Conservation (phyloP, 2,113 vertebrate species). For the Spea multiplicata region DNA sequence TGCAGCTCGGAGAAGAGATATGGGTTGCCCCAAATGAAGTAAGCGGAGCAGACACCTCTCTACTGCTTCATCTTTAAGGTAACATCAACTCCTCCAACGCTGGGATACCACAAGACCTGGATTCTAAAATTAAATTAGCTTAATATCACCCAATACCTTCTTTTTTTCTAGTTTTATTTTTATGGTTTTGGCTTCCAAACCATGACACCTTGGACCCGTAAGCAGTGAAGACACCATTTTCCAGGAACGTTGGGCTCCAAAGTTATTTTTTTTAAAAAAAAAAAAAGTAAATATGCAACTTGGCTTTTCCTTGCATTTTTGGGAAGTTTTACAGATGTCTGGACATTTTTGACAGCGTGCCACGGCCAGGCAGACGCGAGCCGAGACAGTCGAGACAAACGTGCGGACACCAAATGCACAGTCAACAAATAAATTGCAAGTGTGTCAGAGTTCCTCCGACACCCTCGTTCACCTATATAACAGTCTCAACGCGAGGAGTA, state of each 20-base stretch:
- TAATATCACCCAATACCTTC: too few species aligned
- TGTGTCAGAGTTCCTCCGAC: constrained; percentile 6
- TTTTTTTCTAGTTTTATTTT: too few species aligned
- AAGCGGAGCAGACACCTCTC: too few species aligned
- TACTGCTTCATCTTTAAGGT: too few species aligned
- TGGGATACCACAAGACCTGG: too few species aligned
- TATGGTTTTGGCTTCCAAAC: too few species aligned
- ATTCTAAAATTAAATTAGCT: too few species aligned
- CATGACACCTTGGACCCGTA: too few species aligned
- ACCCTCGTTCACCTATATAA: neutral
- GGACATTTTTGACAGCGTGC: constrained; percentile 10
- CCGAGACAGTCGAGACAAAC: neutral
- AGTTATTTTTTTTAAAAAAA: neutral
- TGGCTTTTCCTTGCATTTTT: constrained; percentile 9
- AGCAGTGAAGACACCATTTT: neutral
- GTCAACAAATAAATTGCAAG: constrained; percentile 3
- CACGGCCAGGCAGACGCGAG: neutral
- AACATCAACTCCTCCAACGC: too few species aligned
- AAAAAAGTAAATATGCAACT: neutral
- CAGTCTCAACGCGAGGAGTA: too few species aligned
- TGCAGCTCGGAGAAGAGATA: too few species aligned
- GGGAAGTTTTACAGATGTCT: neutral
- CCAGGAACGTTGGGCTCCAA: neutral
- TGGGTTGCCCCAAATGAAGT: too few species aligned
- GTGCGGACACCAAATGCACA: constrained; percentile 5